Evolutionary conservation across 1,140 invertebrate species (phyloP).

Genomic region (Leucophenga varia): DNA sequence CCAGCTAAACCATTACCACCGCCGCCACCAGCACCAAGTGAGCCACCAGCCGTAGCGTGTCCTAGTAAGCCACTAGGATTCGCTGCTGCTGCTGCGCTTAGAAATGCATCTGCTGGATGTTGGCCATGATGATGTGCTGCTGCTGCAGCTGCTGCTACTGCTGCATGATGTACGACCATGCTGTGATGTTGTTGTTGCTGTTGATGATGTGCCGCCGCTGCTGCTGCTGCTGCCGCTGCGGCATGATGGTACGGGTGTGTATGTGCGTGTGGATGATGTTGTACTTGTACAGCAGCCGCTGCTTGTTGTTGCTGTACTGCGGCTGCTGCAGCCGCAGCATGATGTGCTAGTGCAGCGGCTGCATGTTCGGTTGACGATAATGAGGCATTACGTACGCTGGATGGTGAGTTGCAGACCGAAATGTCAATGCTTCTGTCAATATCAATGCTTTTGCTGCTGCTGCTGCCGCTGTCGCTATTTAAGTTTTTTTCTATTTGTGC

Average conservation of each 20-base stretch:
- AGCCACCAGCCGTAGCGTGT: no score
- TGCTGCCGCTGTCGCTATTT: slow-evolving; percentile 3
- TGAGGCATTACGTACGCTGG: background rate
- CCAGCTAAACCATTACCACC: slow-evolving; percentile 28
- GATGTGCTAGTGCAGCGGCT: slow-evolving; percentile 21
- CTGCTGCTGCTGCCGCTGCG: slow-evolving; percentile 36
- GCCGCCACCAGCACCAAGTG: slow-evolving; percentile 14
- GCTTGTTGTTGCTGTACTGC: slow-evolving; percentile 18
- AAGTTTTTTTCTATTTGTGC: no score
- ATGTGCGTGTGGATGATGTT: slow-evolving; percentile 11
- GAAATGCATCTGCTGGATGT: slow-evolving; percentile 34
- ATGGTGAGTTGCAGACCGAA: background rate
- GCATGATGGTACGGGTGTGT: slow-evolving; percentile 43
- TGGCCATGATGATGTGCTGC: slow-evolving; percentile 31
- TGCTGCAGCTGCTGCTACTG: slow-evolving; percentile 29
- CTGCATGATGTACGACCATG: slow-evolving; percentile 22
- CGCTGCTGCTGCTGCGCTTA: slow-evolving; percentile 25
- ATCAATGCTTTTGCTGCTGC: slow-evolving; percentile 28
- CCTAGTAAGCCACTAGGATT: background rate
- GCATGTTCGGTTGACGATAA: slow-evolving; percentile 21
- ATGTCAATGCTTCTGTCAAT: slow-evolving; percentile 10
- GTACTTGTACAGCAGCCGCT: slow-evolving; percentile 10
- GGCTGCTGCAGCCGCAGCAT: slow-evolving; percentile 20
- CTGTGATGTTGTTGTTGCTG: slow-evolving; percentile 34
- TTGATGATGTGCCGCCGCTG: slow-evolving; percentile 18